Evolutionary conservation across 2,888 invertebrate genomes (phyloP), one percentile per base, ranked within the genome.

Genomic region (Campaea margaritaria): DNA sequence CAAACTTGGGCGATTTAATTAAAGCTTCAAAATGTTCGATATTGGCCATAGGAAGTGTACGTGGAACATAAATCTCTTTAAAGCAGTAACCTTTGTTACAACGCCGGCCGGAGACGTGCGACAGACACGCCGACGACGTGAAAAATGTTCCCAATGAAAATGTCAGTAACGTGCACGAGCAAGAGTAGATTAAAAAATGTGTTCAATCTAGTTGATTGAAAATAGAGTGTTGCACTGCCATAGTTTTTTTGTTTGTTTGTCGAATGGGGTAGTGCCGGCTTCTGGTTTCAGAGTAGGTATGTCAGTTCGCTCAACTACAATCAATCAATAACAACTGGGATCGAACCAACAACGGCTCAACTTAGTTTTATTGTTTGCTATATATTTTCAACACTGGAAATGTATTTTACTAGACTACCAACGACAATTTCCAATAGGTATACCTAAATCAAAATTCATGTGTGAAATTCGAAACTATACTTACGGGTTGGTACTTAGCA

Each of bases 121-220:
- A 84, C 78, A 81, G 81, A 76, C 76, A 69, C 66, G 69, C 61
- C 70, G 67, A 60, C 69, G 67, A 71, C 70, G 75, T 82, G 79
- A 83, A 82, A 85, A 82, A 82, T 82, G 81, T 76, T 74, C 68
- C 54, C 70, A 70, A 75, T 78, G 73, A 75, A 74, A 77, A 68
- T 59, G 65, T 73, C 71, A 69, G 47, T 67, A 58, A 62, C 64
- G 44, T 60, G 54, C 55, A 16, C 43, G 39, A 55, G 39, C 50
- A 52, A 61, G 39, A 46, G 21, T 48, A 47, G 62, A 62, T 57
- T 62, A 57, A 57, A 61, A 60, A 57, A 53, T 62, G 53, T 62
- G 57, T 57, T 62, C 57, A 53, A 62, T 62, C 42, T 41, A 57
- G 43, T 54, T 51, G 58, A 62, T 62, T 60, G 63, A 62, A 57